Percentiles rank a stretch among this genome's conserved stretches.
Conservation (phyloP, 2,113 vertebrate genomes). For the Ictalurus furcatus region DNA sequence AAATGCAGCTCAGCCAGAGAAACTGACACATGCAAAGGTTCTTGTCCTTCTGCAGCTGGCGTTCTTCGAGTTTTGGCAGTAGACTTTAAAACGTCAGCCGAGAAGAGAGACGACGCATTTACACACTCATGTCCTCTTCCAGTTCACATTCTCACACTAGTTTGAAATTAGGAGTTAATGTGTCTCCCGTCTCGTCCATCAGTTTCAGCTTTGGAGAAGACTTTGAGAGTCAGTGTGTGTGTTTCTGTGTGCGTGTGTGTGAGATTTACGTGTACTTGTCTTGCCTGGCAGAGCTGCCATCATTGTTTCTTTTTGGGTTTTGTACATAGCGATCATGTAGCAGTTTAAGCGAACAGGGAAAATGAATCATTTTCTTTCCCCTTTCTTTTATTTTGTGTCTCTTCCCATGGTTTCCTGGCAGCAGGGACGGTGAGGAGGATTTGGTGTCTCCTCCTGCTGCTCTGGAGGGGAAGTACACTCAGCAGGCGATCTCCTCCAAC, state of each 20-base stretch:
- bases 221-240: conserved; percentile 17
- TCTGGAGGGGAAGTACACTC: conserved; percentile 67
- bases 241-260: conserved; percentile 23
- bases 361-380: neutral
- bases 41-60: conserved; percentile 30
- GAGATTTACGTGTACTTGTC: conserved; percentile 1
- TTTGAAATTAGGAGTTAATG: conserved; percentile 27
- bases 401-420: conserved; percentile 36
- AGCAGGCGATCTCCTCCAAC: conserved; percentile 96
- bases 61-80: conserved; percentile 48
- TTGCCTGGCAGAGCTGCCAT: conserved; percentile 20
- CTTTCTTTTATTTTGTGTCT: neutral
- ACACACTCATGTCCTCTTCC: conserved; percentile 6
- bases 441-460: conserved; percentile 51
- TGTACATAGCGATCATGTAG: conserved; percentile 33
- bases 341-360: conserved; percentile 7
- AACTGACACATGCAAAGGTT: conserved; percentile 50
- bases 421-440: conserved; percentile 59
- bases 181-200: conserved; percentile 8
- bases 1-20: conserved; percentile 23
- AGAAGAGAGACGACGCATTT: conserved; percentile 7
- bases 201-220: conserved; percentile 25
- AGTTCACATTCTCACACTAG: conserved; percentile 28
- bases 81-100: conserved; percentile 38
- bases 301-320: conserved; percentile 16